These are phyloP conservation scores for Unio delphinus DNA, from an alignment of 2,888 invertebrate species.

Conservation along the genomic window DNA sequence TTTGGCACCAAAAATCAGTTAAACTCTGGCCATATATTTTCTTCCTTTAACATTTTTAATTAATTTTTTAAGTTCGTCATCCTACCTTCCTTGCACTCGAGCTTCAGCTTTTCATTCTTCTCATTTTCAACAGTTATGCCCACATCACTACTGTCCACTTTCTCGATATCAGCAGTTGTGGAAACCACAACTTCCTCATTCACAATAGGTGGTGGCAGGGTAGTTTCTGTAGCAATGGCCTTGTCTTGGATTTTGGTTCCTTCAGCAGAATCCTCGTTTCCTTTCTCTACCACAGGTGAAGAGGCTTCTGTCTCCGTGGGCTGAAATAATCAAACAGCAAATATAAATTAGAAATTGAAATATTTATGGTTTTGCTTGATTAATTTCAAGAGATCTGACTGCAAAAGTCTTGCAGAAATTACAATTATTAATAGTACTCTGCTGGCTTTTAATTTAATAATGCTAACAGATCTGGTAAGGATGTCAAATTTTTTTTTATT, in stretches of 20 bases:
- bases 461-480: too few species aligned
- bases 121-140: conserved; percentile 22
- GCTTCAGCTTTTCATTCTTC: conserved; percentile 11
- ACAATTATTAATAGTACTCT: too few species aligned
- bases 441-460: too few species aligned
- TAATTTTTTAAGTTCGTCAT: not conserved
- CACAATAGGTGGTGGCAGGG: not conserved
- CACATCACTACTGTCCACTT: conserved; percentile 32
- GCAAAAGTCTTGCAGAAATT: too few species aligned
- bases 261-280: conserved; percentile 7
- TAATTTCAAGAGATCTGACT: too few species aligned
- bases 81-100: conserved; percentile 55
- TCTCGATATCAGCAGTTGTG: conserved; percentile 44
- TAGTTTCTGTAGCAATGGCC: conserved; percentile 4
- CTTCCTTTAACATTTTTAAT: not conserved
- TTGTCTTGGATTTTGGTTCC: not conserved
- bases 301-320: conserved; percentile 5
- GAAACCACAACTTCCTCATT: conserved; percentile 14
- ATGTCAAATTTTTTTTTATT: too few species aligned
- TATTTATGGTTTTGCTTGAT: too few species aligned
- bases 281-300: conserved; percentile 10
- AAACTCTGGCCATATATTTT: too few species aligned
- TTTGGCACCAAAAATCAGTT: too few species aligned
- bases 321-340: too few species aligned
- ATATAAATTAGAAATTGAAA: too few species aligned